Evolutionary conservation across 2,797 vertebrate species (phyloP).

Genomic region (Gambelia wislizenii): DNA sequence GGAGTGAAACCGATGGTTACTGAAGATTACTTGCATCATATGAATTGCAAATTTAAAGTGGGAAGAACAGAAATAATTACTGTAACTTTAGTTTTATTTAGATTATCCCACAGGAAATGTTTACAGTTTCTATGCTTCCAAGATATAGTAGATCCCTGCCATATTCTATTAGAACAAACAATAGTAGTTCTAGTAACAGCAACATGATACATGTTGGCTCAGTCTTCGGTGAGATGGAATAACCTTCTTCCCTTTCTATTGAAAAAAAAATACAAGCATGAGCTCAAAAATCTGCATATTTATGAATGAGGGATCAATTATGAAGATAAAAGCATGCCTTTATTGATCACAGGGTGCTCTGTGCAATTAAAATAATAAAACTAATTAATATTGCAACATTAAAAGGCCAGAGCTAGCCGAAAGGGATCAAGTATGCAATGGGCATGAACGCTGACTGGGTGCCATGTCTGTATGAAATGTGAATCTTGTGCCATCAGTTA

Average conservation of each 20-base stretch:
- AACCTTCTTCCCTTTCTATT: constrained; percentile 7
- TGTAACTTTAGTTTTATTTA: too few relatives aligned
- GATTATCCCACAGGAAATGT: not conserved
- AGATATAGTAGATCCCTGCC: not conserved
- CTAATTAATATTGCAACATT: constrained; percentile 43
- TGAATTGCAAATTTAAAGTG: too few relatives aligned
- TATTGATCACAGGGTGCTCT: constrained; percentile 40
- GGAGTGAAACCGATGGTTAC: too few relatives aligned
- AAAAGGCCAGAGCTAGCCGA: constrained; percentile 36
- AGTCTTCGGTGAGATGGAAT: not conserved
- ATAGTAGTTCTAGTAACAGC: not conserved
- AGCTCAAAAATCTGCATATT: constrained; percentile 41
- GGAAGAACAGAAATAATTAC: too few relatives aligned
- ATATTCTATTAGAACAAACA: not conserved
- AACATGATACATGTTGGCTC: not conserved
- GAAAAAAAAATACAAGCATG: not conserved
- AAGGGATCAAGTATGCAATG: constrained; percentile 11
- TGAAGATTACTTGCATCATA: too few relatives aligned
- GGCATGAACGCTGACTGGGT: constrained; percentile 1
- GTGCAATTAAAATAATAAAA: constrained; percentile 50
- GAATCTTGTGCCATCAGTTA: not conserved
- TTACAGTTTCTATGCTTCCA: not conserved
- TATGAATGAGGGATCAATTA: constrained; percentile 46
- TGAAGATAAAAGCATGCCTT: constrained; percentile 40
- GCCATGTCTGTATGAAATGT: not conserved